Evolutionary conservation across 2,113 vertebrate species (phyloP).

Genomic region (Sturnira hondurensis): DNA sequence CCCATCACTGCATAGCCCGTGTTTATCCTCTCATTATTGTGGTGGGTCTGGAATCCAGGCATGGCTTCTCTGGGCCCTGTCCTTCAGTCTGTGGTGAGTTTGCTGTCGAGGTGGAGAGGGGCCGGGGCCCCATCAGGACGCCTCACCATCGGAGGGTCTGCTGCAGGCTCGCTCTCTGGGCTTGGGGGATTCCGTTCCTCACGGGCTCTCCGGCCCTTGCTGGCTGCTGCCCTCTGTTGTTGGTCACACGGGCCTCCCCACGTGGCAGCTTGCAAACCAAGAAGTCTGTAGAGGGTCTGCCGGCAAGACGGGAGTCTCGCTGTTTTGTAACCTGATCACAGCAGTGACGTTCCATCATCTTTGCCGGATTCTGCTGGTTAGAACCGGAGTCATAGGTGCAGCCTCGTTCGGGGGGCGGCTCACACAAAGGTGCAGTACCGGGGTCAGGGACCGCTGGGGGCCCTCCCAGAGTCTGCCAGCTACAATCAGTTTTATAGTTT

Average conservation of each 20-base stretch:
- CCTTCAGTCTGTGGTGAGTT: neutral
- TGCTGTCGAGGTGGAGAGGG: neutral
- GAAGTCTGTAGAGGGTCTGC: neutral
- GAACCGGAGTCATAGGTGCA: neutral
- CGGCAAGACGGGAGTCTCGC: neutral
- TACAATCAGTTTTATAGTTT: neutral
- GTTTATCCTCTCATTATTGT: neutral
- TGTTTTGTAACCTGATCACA: neutral
- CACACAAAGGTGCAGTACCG: neutral
- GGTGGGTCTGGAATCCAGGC: neutral
- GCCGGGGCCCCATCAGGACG: neutral
- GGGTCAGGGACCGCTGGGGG: neutral
- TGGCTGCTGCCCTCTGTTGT: neutral
- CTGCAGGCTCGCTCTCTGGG: neutral
- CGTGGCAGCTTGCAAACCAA: neutral
- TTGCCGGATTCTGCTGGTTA: neutral
- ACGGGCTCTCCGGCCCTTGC: neutral
- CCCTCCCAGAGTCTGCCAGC: neutral
- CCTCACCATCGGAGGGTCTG: neutral
- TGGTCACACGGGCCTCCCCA: neutral
- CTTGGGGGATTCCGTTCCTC: neutral
- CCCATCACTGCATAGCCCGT: neutral
- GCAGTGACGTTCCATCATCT: neutral
- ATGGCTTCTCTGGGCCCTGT: neutral
- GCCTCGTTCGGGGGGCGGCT: neutral